Conservation (phyloP, 2,888 invertebrate genomes). For the Thysanoteuthis rhombus region DNA sequence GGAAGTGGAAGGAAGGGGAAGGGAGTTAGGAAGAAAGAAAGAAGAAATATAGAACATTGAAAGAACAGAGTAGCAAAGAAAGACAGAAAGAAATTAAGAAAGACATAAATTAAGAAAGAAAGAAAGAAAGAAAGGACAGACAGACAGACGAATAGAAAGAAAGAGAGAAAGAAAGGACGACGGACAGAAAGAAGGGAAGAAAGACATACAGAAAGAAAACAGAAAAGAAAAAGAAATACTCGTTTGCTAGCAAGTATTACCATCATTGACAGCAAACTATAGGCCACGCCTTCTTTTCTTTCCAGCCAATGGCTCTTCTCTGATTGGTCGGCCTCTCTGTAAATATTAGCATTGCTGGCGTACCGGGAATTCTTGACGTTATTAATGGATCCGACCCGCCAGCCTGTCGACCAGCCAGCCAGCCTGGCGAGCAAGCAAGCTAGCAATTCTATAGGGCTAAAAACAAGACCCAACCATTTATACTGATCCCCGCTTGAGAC, state of each 20-base stretch:
- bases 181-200: too few relatives aligned
- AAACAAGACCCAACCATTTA: not conserved
- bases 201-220: not conserved
- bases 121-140: too few relatives aligned
- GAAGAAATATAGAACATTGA: too few relatives aligned
- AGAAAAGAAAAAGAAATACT: not conserved
- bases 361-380: constrained; percentile 12
- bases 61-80: too few relatives aligned
- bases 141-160: too few relatives aligned
- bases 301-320: not conserved
- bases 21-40: too few relatives aligned
- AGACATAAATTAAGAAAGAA: too few relatives aligned
- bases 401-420: not conserved
- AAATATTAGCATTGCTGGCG: not conserved
- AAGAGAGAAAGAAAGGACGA: too few relatives aligned
- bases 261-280: not conserved
- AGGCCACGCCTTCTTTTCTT: not conserved
- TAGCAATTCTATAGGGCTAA: not conserved
- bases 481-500: not conserved
- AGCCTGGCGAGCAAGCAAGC: not conserved
- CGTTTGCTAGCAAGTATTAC: not conserved
- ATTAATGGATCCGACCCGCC: not conserved
- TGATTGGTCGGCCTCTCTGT: not conserved
- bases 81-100: too few relatives aligned
- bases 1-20: too few relatives aligned